Conservation (phyloP, 2,113 vertebrate genomes). For the Terrapene triunguis region DNA sequence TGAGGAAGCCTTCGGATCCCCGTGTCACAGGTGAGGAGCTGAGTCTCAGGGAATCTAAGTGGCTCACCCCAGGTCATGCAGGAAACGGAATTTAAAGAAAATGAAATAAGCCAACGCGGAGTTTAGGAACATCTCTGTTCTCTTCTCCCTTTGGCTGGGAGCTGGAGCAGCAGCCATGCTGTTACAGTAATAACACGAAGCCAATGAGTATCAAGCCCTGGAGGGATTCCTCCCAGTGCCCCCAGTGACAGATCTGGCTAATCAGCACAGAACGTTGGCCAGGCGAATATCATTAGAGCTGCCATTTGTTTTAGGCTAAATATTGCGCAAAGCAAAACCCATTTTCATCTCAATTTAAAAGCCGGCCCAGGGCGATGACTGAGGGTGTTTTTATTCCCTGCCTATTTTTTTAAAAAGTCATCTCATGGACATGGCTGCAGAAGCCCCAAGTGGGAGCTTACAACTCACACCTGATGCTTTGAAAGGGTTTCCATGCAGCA, state of each 20-base stretch:
- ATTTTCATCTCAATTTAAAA: neutral
- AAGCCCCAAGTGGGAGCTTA: neutral
- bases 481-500: neutral
- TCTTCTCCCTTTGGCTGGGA: neutral
- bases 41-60: neutral
- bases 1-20: neutral
- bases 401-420: neutral
- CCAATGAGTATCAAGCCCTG: neutral
- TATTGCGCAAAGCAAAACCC: conserved; percentile 1
- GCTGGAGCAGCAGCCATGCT: neutral
- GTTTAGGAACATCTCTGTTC: neutral
- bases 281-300: neutral
- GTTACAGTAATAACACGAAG: neutral
- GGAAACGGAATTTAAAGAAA: neutral
- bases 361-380: neutral
- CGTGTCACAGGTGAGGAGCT: neutral
- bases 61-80: neutral
- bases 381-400: neutral
- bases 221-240: neutral
- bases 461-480: neutral
- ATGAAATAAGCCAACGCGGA: neutral
- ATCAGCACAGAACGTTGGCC: neutral
- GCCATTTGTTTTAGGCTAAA: neutral
- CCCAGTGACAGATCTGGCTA: neutral
- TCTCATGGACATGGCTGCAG: neutral